phyloP scores from a whole-genome alignment of 2,797 vertebrate species.

The Cephalopachus bancanus region DNA sequence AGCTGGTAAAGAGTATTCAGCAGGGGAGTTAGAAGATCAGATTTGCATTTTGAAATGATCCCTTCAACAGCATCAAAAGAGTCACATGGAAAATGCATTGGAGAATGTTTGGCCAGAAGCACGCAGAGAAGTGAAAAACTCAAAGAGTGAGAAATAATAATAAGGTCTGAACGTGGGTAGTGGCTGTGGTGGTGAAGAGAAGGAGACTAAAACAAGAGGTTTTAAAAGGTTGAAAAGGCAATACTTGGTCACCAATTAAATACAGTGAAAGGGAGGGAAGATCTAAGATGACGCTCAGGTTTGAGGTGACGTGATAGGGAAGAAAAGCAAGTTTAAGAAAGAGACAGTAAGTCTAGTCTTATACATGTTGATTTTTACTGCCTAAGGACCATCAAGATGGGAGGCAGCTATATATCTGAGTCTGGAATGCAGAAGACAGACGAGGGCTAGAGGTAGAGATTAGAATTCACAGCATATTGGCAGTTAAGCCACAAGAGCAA shows the following conservation, averaged over 20 bases:
- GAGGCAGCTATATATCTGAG: background rate
- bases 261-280: background rate
- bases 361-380: background rate
- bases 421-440: background rate
- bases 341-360: background rate
- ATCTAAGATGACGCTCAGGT: background rate
- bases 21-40: background rate
- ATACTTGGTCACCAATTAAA: background rate
- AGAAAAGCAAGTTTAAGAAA: background rate
- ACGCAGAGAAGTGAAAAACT: background rate
- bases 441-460: background rate
- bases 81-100: background rate
- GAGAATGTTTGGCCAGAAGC: background rate
- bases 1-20: conserved; percentile 2
- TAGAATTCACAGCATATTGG: background rate
- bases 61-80: background rate
- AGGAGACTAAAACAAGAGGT: background rate
- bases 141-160: background rate
- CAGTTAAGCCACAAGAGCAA: background rate
- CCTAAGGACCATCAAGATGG: background rate
- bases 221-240: background rate
- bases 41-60: background rate
- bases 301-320: background rate
- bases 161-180: background rate
- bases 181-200: background rate